These are phyloP conservation scores for Drosophila elegans DNA, from an alignment of 1,140 invertebrate species.

Conservation along the genomic window DNA sequence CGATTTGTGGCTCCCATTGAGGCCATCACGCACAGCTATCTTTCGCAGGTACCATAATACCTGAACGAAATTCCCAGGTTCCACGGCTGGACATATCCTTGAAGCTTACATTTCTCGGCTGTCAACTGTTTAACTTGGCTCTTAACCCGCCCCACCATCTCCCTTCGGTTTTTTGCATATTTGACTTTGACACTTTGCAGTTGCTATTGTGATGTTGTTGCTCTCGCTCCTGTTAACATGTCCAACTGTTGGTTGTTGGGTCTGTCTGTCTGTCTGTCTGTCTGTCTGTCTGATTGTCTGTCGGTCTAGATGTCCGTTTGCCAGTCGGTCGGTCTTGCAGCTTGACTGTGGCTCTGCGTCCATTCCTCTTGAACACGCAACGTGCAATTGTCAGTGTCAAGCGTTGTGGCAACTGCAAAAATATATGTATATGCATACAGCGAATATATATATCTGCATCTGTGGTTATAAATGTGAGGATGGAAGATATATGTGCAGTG, in stretches of 20 bases:
- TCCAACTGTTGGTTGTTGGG: constrained; percentile 39
- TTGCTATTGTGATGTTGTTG: constrained; percentile 47
- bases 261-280: constrained; percentile 7
- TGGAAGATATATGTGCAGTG: constrained; percentile 8
- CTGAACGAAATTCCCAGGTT: constrained; percentile 54
- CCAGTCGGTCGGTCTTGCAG: constrained; percentile 11
- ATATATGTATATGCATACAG: constrained; percentile 19
- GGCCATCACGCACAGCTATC: constrained; percentile 24
- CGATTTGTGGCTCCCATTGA: constrained; percentile 14
- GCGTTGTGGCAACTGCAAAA: constrained; percentile 50
- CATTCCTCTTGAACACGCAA: constrained; percentile 77
- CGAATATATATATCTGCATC: constrained; percentile 10
- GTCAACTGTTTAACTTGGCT: constrained; percentile 77
- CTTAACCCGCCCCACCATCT: constrained; percentile 7
- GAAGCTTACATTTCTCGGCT: constrained; percentile 79
- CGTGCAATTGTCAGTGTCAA: constrained; percentile 75
- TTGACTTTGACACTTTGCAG: constrained; percentile 82
- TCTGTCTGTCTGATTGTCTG: constrained; percentile 6
- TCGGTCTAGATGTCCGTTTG: constrained; percentile 6
- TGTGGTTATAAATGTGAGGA: constrained; percentile 1
- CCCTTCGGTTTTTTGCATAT: constrained; percentile 52
- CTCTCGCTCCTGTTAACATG: constrained; percentile 60
- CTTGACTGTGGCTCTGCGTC: constrained; percentile 32
- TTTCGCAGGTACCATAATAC: constrained; percentile 21
- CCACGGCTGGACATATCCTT: constrained; percentile 65